Conservation (phyloP, 2,113 vertebrate genomes). For the Xenopus laevis region DNA sequence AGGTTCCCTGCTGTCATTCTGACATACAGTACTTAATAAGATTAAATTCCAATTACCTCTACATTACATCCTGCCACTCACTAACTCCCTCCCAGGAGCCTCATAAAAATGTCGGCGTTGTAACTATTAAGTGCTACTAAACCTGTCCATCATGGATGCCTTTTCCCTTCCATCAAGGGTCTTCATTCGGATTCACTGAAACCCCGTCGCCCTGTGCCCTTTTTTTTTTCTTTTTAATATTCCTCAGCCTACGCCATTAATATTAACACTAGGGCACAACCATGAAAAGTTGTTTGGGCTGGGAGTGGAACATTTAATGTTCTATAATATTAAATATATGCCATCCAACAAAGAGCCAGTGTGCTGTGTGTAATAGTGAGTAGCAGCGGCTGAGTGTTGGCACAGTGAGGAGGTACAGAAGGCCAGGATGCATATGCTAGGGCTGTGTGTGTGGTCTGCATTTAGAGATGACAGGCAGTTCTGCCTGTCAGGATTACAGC, state of each 20-base stretch:
- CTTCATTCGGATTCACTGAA: background rate
- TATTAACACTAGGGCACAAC: slow-evolving; percentile 1
- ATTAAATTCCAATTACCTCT: slow-evolving; percentile 34
- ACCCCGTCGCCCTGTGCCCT: background rate
- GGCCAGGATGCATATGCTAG: slow-evolving; percentile 19
- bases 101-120: slow-evolving; percentile 31
- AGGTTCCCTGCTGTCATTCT: slow-evolving; percentile 22
- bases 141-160: slow-evolving; percentile 28
- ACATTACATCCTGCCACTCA: slow-evolving; percentile 34
- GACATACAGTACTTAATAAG: slow-evolving; percentile 30
- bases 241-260: background rate
- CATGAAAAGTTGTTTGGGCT: slow-evolving; percentile 11
- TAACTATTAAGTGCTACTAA: slow-evolving; percentile 38
- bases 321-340: slow-evolving; percentile 8
- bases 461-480: slow-evolving; percentile 28
- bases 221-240: slow-evolving; percentile 9
- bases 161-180: slow-evolving; percentile 13
- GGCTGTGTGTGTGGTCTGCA: slow-evolving; percentile 29
- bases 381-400: slow-evolving; percentile 11
- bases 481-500: slow-evolving; percentile 16
- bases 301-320: slow-evolving; percentile 7
- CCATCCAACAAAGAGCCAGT: slow-evolving; percentile 14
- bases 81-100: slow-evolving; percentile 21
- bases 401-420: background rate
- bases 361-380: slow-evolving; percentile 23